Evolutionary conservation across 2,888 invertebrate species (phyloP), one percentile per base, ranked within the genome.

Genomic region (Coelinius sp.): DNA sequence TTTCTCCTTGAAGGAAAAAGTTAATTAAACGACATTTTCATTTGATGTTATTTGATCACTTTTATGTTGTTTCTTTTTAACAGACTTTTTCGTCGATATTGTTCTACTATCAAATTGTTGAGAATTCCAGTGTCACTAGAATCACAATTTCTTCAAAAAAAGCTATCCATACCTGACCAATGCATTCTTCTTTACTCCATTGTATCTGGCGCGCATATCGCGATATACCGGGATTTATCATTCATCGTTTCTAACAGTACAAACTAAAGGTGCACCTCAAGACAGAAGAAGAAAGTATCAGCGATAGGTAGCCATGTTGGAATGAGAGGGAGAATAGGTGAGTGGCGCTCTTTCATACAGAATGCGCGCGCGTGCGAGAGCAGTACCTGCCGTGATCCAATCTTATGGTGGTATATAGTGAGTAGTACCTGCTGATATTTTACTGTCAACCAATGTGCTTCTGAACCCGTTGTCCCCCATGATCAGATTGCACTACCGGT

Each of bases 371-470:
- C 56, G 67, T 53, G 62, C 70, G 73, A 72, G 73, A 72, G 73
- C 64, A 53, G 14, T 53, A 77, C 73, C 77, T 74, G 75, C 74
- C 78, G 72, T 68, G 83, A 83, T 83, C 70, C 76, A 78, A 83
- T 83, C 83, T 78, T 73, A 38, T n/a, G 56, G 63, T 75, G 76
- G 77, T 76, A 63, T 76, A 63, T 76, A 78, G 80, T 80, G 81
- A 81, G 80, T 80, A 78, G 81, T 81, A 82, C 81, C 81, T 81
- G 81, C 85, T 86, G 86, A 86, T 86, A 86, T 86, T 86, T 86
- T 85, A 86, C 86, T 86, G 86, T 85, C 86, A 84, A 83, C 82
- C 84, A 74, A 85, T 73, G 65, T 84, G 85, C 84, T 86, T 83
- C 84, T 81, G 84, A 85, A 85, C 82, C 73, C 82, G 83, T 84